These are phyloP conservation scores for Drosophila sordidapex DNA, from an alignment of 2,888 invertebrate species.

Conservation along the genomic window DNA sequence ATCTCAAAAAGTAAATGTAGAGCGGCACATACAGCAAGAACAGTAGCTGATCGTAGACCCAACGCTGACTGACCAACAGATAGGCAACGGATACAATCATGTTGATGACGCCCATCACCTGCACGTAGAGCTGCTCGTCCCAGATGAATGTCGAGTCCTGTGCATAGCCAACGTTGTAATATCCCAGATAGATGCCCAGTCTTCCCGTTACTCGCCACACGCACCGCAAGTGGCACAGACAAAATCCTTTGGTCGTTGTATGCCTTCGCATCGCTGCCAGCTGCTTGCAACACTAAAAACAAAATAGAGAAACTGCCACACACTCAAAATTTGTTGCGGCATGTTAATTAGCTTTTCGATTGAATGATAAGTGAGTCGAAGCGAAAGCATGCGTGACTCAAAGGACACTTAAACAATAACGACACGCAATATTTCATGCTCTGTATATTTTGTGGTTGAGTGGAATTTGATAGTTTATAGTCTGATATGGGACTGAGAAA, in stretches of 20 bases:
- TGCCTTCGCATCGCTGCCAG: slow-evolving; percentile 46
- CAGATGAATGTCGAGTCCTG: slow-evolving; percentile 25
- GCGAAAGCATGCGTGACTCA: slow-evolving; percentile 1
- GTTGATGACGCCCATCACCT: slow-evolving; percentile 41
- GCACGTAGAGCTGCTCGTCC: slow-evolving; percentile 62
- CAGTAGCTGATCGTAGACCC: slow-evolving; percentile 53
- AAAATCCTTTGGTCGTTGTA: slow-evolving; percentile 52
- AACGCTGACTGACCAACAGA: slow-evolving; percentile 48
- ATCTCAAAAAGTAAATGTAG: slow-evolving; percentile 49
- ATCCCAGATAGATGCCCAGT: slow-evolving; percentile 57
- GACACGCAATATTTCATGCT: slow-evolving; percentile 70
- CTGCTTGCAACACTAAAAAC: slow-evolving; percentile 35
- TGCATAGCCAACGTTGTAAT: slow-evolving; percentile 50
- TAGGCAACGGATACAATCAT: slow-evolving; percentile 30
- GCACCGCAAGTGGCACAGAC: slow-evolving; percentile 59
- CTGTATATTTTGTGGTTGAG: slow-evolving; percentile 59
- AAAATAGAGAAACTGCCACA: neutral
- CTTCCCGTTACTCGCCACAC: slow-evolving; percentile 49
- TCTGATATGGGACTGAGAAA: slow-evolving; percentile 53
- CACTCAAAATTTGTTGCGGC: neutral
- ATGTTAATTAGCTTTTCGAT: slow-evolving; percentile 32
- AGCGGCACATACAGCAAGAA: slow-evolving; percentile 53
- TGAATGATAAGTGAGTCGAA: slow-evolving; percentile 27
- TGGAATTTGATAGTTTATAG: slow-evolving; percentile 61
- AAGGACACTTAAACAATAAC: slow-evolving; percentile 48